Evolutionary conservation across 2,888 invertebrate species (phyloP), one percentile per base, ranked within the genome.

Genomic region (Stenodema calcarata): DNA sequence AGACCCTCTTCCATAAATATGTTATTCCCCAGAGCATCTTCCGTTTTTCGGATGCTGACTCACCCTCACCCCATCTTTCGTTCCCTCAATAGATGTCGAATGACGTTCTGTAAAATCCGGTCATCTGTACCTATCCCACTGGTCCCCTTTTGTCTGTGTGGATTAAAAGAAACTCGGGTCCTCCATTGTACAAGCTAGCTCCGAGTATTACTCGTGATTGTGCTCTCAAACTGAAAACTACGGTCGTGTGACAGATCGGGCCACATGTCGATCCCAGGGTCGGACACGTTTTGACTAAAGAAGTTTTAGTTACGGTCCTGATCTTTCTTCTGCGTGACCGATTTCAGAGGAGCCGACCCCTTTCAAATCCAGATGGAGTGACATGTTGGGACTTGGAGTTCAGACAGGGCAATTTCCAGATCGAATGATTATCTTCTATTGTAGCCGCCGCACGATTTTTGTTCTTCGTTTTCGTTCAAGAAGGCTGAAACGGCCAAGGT

Each of bases 241-340:
- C 14, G 73, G 73, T 30, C n/a, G 35, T 81, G 80, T 81, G 80
- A 81, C 80, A 81, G 80, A 81, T 81, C 41, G 80, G 50, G 54
- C 80, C 80, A 81, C 80, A 81, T 81, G 80, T 81, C 80, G 54
- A 54, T 28, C 50, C 30, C 12, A 12, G 14, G 80, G 80, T 54
- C 80, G 54, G 80, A 81, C 80, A 81, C 80, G 80, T 81, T 81
- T 81, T 81, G 80, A 81, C 80, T 81, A 81, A 81, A 81, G 80
- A 12, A 62, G 54, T 54, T 81, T 81, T 81, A 62, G 80, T 54
- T 41, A 81, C 80, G 80, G 54, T 54, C 28, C 30, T 54, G 54
- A 81, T 81, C 54, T 30, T 28, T 28, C 54, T 28, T 23, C 80
- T 27, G 47, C 80, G 80, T 81, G 80, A 81, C 80, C 23, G 54